Base-by-base conservation (phyloP, 2,888 invertebrate species). In the Pardosa pseudoannulata region DNA sequence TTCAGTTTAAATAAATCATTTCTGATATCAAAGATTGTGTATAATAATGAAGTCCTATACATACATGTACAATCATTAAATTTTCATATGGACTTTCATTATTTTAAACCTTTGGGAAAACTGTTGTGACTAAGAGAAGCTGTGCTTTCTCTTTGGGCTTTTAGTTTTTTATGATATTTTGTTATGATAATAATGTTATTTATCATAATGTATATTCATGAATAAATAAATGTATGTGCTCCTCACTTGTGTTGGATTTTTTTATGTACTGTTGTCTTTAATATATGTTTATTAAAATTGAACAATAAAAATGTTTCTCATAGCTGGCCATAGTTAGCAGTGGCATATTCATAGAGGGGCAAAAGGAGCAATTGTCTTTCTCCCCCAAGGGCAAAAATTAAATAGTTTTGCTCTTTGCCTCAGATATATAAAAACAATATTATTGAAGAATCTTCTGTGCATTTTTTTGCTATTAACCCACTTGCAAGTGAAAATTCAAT, bases 191-290 rank as follows among this genome's bases (percentile, higher is more conserved):
- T 36, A 9, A 23, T 56, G 56, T 23, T 56, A 23, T 23, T 56
- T 56, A 23, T 56, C 56, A 56, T 56, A 23, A 56, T 56, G 56
- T 23, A 56, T 56, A 56, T 56, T 56, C 56, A 56, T 56, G 56
- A 56, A 56, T 56, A 56, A 56, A 56, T 56, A 56, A 56, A 56
- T 56, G 23, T 56, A 56, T 56, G 11, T 56, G 23, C 11, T 23
- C 56, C 56, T 56, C 56, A 5, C 56, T 16, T 56, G n/a, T 56
- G 56, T 19, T 3, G 7, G 2, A 56, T 56, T 7, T 56, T 46
- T 46, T 46, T n/a, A n/a, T n/a, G n/a, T n/a, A n/a, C n/a, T n/a
- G n/a, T n/a, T n/a, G n/a, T n/a, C n/a, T n/a, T n/a, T n/a, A n/a
- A n/a, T n/a, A n/a, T n/a, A n/a, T n/a, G n/a, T n/a, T n/a, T n/a